phyloP scores from a whole-genome alignment of 2,113 vertebrate species.

The Arizona elegans region DNA sequence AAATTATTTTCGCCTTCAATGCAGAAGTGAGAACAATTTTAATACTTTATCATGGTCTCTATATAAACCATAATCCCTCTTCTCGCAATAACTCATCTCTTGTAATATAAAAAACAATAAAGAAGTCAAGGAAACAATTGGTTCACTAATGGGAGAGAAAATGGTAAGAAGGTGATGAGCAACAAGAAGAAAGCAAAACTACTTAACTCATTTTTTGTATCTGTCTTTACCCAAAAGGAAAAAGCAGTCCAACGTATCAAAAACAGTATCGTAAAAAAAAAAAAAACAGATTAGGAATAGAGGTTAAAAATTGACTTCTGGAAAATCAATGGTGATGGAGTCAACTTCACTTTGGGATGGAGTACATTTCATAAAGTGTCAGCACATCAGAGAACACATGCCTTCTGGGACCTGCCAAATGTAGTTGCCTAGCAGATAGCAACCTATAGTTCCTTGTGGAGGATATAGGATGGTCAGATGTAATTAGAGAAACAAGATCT shows the following conservation, averaged over 20 bases:
- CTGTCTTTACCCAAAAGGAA: neutral
- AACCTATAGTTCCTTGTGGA: neutral
- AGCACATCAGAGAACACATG: neutral
- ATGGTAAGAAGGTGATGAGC: neutral
- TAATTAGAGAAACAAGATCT: neutral
- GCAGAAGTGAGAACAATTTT: no score
- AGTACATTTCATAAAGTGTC: neutral
- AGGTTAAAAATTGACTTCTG: neutral
- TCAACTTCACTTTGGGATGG: neutral
- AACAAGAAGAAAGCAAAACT: neutral
- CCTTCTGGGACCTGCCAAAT: neutral
- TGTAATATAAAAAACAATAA: no score
- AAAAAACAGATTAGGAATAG: neutral
- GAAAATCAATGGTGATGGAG: neutral
- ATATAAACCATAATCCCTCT: no score
- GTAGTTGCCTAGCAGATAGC: neutral
- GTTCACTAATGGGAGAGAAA: neutral
- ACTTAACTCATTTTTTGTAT: neutral
- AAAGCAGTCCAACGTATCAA: neutral
- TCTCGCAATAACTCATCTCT: no score
- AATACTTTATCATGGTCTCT: no score
- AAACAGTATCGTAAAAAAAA: neutral
- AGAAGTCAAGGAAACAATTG: neutral
- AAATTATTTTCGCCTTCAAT: no score
- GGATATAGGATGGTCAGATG: neutral